A percentile compares a stretch with the other conserved stretches of the same genome.
phyloP scores from a whole-genome alignment of 2,888 invertebrate genomes.

The Osedax frankpressi region DNA sequence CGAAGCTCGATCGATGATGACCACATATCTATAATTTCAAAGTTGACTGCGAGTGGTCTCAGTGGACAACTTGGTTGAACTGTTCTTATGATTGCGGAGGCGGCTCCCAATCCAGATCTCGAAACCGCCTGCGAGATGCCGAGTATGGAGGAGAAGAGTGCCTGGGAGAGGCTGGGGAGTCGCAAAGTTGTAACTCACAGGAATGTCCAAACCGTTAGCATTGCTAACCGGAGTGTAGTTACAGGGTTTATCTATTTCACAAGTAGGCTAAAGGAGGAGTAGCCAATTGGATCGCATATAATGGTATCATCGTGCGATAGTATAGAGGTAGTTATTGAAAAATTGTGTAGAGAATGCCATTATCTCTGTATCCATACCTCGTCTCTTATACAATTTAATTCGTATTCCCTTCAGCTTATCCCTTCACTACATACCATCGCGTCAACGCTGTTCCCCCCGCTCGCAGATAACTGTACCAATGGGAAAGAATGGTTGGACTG shows the following conservation, averaged over 20 bases:
- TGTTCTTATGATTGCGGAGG: constrained; percentile 4
- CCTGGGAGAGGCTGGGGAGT: background rate
- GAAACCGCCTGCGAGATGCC: background rate
- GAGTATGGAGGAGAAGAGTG: constrained; percentile 6
- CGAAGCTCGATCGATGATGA: too few species aligned
- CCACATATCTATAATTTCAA: background rate
- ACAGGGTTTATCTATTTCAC: too few species aligned
- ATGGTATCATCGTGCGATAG: too few species aligned
- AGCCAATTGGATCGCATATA: too few species aligned
- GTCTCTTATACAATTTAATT: too few species aligned
- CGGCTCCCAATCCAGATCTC: background rate
- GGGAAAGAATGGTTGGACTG: constrained; percentile 2
- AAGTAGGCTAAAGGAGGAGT: too few species aligned
- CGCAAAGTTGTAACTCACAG: background rate
- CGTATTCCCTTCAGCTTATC: too few species aligned
- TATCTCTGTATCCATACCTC: too few species aligned
- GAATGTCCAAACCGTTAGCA: background rate
- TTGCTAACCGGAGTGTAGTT: background rate
- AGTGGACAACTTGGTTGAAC: background rate
- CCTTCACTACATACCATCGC: too few species aligned
- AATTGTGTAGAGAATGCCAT: too few species aligned
- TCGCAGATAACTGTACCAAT: constrained; percentile 10
- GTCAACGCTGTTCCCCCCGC: background rate
- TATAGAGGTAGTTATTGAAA: too few species aligned
- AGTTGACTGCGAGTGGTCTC: constrained; percentile 5